Conservation (phyloP, 2,113 vertebrate genomes). For the Onychostruthus taczanowskii region DNA sequence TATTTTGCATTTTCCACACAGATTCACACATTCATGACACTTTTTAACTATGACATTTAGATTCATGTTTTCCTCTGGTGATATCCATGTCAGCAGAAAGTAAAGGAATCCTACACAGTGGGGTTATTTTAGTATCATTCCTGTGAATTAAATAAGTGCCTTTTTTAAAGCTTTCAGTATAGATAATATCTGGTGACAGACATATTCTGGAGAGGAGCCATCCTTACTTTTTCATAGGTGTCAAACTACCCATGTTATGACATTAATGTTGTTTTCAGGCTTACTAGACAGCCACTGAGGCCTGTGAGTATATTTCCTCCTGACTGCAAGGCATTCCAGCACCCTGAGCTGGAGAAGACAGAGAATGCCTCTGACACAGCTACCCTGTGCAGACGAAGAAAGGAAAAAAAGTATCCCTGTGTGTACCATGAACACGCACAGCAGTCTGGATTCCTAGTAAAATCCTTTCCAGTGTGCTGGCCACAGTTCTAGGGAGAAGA, state of each 20-base stretch:
- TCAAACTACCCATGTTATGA: background rate
- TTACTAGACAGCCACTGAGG: background rate
- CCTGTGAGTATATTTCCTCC: background rate
- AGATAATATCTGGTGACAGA: background rate
- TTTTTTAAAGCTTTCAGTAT: background rate
- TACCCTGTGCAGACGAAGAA: background rate
- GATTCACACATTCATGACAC: background rate
- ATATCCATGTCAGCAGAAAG: background rate
- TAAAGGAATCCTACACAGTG: background rate
- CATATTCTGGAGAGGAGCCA: background rate
- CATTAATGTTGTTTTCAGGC: background rate
- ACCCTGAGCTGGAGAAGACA: background rate
- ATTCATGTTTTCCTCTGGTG: background rate
- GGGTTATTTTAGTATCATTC: background rate
- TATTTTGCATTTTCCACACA: background rate
- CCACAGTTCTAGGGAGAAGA: background rate
- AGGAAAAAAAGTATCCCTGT: background rate
- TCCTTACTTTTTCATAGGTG: background rate
- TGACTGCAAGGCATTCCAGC: background rate
- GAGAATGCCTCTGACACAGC: background rate
- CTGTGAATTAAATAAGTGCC: background rate
- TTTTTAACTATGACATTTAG: background rate
- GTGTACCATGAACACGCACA: background rate
- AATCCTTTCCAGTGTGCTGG: background rate
- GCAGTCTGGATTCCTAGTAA: conserved; percentile 9